Evolutionary conservation across 2,113 vertebrate genomes (phyloP).

Genomic region (Trematocara marginatum): DNA sequence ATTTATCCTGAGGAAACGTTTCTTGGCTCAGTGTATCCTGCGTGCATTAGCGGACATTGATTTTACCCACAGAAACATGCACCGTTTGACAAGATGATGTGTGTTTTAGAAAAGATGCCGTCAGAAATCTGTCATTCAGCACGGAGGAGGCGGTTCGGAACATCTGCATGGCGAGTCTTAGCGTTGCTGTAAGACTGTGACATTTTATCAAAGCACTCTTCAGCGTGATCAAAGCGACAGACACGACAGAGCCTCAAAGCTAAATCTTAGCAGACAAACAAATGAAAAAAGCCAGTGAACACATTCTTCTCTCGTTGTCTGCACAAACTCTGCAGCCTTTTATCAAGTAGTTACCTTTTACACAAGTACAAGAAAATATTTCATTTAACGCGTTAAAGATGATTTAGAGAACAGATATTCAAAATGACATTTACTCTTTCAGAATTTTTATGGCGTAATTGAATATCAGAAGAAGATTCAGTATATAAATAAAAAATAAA

Average conservation of each 20-base stretch:
- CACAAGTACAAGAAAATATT: background rate
- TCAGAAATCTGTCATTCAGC: background rate
- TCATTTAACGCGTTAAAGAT: background rate
- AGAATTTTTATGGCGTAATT: background rate
- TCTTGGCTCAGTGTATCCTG: background rate
- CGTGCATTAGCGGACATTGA: background rate
- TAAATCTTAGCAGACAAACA: background rate
- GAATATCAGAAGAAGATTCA: background rate
- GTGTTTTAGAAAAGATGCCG: background rate
- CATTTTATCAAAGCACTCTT: background rate
- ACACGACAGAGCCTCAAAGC: background rate
- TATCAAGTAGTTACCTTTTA: background rate
- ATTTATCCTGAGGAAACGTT: background rate
- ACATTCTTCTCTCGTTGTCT: background rate
- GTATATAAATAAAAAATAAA: no score
- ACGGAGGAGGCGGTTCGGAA: background rate
- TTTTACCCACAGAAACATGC: background rate
- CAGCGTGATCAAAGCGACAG: background rate
- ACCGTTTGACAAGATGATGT: background rate
- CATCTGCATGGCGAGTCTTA: background rate
- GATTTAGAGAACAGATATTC: background rate
- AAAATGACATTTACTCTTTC: background rate
- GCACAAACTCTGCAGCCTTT: background rate
- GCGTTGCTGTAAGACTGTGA: background rate
- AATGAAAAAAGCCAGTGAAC: background rate